Evolutionary conservation across 2,888 invertebrate species (phyloP), one percentile per base, ranked within the genome.

Genomic region (Gryllus longicercus): DNA sequence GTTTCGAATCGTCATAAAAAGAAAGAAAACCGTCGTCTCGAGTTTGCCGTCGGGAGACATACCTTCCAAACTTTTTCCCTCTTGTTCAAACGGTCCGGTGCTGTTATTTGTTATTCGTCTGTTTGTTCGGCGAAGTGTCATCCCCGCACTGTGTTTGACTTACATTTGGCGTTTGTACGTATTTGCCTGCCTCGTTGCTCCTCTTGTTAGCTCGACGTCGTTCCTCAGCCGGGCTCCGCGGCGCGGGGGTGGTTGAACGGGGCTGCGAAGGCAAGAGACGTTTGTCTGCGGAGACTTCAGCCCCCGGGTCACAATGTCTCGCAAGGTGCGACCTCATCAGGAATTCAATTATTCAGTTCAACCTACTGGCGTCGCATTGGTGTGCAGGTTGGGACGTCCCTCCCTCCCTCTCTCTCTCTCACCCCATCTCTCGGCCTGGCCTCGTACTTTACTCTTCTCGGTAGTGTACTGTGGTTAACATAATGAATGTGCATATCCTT

Each of bases 401-500:
- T 21, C 21, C 21, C 21, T 38, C 38, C 8, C 38, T 38, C 38
- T 38, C 38, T 38, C 5, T 8, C 38, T 38, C 25, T 8, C 38
- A 8, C 38, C 38, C 38, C 38, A 8, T 38, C 38, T 38, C 38
- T 5, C 8, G 38, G 8, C 5, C 38, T 38, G 8, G 8, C 38
- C 38, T 5, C 38, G 38, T 38, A 8, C 38, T 38, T 18, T 63
- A 18, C 63, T 63, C 63, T 63, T 63, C 63, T 16, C 63, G 16
- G 38, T 5, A 38, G 38, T 38, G 38, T 38, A 18, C 63, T n/a
- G 63, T n/a, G 63, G 63, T 63, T 63, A 18, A n/a, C 63, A n/a
- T 63, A 63, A 63, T 14, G 63, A 63, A 63, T 63, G 63, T 63
- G 63, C 63, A 63, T 63, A 63, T 63, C 63, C 63, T 63, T 63